Percentiles rank a stretch among this genome's conserved stretches.
Conservation (phyloP, 2,797 vertebrate genomes). For the Tokudaia muenninki region DNA sequence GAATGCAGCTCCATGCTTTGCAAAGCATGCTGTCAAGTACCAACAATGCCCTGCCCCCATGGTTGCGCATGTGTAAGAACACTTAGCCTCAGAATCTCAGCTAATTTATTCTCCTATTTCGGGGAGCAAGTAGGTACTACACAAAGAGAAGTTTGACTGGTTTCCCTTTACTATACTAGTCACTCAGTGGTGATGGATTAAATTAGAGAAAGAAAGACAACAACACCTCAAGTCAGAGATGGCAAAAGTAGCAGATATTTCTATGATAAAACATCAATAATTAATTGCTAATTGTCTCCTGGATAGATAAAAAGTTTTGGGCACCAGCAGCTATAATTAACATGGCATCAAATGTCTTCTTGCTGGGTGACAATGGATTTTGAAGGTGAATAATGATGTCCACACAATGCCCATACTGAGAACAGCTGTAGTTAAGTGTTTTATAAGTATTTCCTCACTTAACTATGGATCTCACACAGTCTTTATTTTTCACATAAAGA, state of each 20-base stretch:
- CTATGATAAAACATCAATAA: conserved; percentile 59
- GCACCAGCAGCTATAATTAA: conserved; percentile 24
- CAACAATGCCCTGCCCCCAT: not conserved
- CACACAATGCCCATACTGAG: not conserved
- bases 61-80: not conserved
- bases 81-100: not conserved
- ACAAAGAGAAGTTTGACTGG: conserved; percentile 32
- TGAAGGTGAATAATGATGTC: not conserved
- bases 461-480: too few species aligned
- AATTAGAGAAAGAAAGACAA: conserved; percentile 45
- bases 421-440: not conserved
- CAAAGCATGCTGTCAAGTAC: not conserved
- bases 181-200: not conserved
- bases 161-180: conserved; percentile 24
- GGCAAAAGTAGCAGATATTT: conserved; percentile 67
- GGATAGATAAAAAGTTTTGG: conserved; percentile 45
- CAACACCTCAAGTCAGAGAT: conserved; percentile 42
- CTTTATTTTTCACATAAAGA: not conserved
- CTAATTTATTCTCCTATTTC: not conserved
- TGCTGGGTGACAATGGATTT: not conserved
- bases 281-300: conserved; percentile 66
- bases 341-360: not conserved
- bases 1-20: not conserved
- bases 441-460: not conserved
- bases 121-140: not conserved